Evolutionary conservation across 23 tunicate genomes (phyloP).

Genomic region (Oikopleura vanhoeffeni): DNA sequence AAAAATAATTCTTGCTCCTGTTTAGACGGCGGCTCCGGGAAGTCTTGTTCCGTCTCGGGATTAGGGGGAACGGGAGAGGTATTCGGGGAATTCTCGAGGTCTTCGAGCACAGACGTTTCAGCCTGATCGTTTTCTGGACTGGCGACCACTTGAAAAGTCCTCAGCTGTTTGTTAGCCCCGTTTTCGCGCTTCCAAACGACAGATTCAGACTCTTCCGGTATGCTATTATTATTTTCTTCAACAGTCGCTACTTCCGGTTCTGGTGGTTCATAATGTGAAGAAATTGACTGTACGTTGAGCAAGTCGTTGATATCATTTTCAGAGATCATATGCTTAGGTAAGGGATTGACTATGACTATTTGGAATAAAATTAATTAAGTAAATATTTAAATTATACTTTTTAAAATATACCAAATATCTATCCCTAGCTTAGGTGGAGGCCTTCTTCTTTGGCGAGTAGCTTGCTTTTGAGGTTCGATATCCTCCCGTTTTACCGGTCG

Average conservation of each 20-base stretch:
- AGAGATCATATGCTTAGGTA: neutral
- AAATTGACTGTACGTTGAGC: neutral
- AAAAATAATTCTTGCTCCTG: neutral
- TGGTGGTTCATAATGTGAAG: neutral
- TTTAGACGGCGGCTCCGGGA: neutral
- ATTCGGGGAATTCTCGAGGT: neutral
- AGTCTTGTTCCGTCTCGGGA: neutral
- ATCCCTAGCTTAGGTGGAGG: too few relatives aligned
- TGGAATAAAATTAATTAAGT: too few relatives aligned
- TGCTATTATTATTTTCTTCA: neutral
- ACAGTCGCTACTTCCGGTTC: too few relatives aligned
- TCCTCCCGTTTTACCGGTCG: neutral
- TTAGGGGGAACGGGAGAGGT: neutral
- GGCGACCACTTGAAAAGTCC: neutral
- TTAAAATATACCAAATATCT: too few relatives aligned
- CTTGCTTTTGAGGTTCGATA: neutral
- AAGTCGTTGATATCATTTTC: neutral
- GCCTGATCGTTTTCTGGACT: neutral
- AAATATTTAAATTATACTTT: too few relatives aligned
- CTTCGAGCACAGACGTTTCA: neutral
- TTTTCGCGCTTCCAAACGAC: neutral
- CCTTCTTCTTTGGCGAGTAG: too few relatives aligned
- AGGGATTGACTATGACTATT: too few relatives aligned
- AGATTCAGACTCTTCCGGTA: neutral
- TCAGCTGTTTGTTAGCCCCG: neutral